Conservation (phyloP, 2,113 vertebrate genomes). For the Paralichthys olivaceus region DNA sequence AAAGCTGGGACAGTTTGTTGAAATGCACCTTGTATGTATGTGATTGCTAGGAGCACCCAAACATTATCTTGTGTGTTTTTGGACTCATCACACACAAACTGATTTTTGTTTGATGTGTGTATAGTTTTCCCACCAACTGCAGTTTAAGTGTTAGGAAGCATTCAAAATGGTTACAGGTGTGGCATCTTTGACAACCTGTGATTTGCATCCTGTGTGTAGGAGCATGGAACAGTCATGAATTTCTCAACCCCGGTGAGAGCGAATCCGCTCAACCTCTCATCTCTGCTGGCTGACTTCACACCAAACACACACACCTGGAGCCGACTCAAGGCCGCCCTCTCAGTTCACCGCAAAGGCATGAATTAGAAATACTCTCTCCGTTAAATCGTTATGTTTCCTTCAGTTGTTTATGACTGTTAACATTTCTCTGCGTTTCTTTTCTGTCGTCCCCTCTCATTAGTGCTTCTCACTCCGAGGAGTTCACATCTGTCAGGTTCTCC, state of each 20-base stretch:
- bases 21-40: not conserved
- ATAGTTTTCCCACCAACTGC: too few relatives aligned
- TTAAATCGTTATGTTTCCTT: not conserved
- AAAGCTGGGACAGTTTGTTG: too few relatives aligned
- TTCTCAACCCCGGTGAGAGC: constrained; percentile 65
- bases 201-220: constrained; percentile 19
- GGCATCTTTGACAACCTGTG: not conserved
- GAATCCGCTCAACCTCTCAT: constrained; percentile 63
- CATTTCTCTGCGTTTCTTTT: not conserved
- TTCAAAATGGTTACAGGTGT: too few relatives aligned
- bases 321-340: constrained; percentile 81
- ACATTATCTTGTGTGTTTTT: too few relatives aligned
- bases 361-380: constrained; percentile 4
- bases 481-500: not conserved
- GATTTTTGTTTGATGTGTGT: too few relatives aligned
- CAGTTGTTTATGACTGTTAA: too few relatives aligned
- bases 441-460: constrained; percentile 33
- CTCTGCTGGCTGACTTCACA: constrained; percentile 70
- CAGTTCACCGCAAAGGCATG: constrained; percentile 80
- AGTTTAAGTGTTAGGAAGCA: too few relatives aligned
- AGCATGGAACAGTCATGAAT: constrained; percentile 24
- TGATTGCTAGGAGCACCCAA: too few relatives aligned
- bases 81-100: too few relatives aligned
- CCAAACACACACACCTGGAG: constrained; percentile 81
- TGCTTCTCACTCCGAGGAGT: constrained; percentile 60